These are phyloP conservation scores for Pluvialis apricaria DNA, from an alignment of 2,113 vertebrate species.

Conservation along the genomic window DNA sequence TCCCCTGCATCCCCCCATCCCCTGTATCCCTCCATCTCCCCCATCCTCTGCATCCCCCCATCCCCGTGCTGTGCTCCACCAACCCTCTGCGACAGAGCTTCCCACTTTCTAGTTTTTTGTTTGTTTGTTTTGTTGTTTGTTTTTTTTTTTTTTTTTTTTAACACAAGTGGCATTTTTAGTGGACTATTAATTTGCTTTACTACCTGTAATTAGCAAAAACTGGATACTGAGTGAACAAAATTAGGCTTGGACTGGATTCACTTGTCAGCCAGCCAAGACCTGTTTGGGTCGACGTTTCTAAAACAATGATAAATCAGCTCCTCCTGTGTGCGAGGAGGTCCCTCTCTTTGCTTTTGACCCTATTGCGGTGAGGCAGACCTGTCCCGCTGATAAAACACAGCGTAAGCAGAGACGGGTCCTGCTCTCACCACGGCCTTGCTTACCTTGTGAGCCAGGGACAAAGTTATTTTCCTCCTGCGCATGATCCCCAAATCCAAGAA, in stretches of 20 bases:
- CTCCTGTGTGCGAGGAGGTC: rapidly evolving
- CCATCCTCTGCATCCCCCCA: no score
- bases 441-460: background rate
- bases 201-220: background rate
- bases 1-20: no score
- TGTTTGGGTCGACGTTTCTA: background rate
- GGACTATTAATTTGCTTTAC: background rate
- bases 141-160: background rate
- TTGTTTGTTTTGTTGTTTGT: no score
- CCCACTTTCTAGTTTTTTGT: no score
- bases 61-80: no score
- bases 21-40: no score
- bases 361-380: background rate
- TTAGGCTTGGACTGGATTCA: background rate
- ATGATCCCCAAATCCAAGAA: rapidly evolving
- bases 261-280: background rate
- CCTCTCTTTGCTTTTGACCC: background rate
- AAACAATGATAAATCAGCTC: background rate
- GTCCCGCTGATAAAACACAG: background rate
- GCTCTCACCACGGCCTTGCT: rapidly evolving
- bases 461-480: background rate
- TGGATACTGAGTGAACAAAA: background rate
- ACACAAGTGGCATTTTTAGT: background rate
- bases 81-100: no score
- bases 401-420: background rate